Evolutionary conservation across 2,888 invertebrate genomes (phyloP).

Genomic region (Zygothrica quintamaculata): DNA sequence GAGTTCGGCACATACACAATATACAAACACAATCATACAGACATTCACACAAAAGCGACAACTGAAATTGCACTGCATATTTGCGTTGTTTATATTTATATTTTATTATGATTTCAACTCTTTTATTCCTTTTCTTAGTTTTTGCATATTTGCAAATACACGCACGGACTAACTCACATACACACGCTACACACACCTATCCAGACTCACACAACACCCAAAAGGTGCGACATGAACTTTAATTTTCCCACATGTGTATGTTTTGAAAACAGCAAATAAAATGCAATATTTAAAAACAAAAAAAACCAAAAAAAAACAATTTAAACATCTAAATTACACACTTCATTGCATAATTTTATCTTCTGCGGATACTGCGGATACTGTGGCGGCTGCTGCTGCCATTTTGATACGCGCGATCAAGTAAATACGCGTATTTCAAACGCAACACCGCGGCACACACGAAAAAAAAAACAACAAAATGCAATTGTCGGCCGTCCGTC

Average conservation of each 20-base stretch:
- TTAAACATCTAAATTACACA: constrained; percentile 50
- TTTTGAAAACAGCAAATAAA: constrained; percentile 24
- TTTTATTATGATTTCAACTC: constrained; percentile 35
- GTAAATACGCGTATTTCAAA: constrained; percentile 62
- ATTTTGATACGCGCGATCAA: constrained; percentile 62
- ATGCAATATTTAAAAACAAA: too few relatives aligned
- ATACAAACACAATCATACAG: constrained; percentile 8
- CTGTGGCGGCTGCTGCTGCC: constrained; percentile 57
- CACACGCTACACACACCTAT: constrained; percentile 7
- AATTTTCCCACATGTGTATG: constrained; percentile 42
- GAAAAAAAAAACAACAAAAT: constrained; percentile 61
- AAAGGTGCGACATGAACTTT: constrained; percentile 39
- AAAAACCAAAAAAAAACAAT: constrained; percentile 42
- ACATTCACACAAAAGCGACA: constrained; percentile 20
- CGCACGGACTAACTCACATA: constrained; percentile 12
- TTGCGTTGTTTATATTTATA: constrained; percentile 57
- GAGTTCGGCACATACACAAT: constrained; percentile 48
- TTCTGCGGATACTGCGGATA: constrained; percentile 44
- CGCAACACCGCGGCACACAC: constrained; percentile 57
- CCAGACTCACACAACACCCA: constrained; percentile 17
- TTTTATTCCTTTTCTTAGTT: constrained; percentile 23
- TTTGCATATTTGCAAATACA: constrained; percentile 34
- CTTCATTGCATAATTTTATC: constrained; percentile 67
- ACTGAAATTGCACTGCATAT: constrained; percentile 49
- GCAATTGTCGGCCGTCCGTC: constrained; percentile 56